phyloP scores from a whole-genome alignment of 2,113 vertebrate genomes.

The Periophthalmus modestus region DNA sequence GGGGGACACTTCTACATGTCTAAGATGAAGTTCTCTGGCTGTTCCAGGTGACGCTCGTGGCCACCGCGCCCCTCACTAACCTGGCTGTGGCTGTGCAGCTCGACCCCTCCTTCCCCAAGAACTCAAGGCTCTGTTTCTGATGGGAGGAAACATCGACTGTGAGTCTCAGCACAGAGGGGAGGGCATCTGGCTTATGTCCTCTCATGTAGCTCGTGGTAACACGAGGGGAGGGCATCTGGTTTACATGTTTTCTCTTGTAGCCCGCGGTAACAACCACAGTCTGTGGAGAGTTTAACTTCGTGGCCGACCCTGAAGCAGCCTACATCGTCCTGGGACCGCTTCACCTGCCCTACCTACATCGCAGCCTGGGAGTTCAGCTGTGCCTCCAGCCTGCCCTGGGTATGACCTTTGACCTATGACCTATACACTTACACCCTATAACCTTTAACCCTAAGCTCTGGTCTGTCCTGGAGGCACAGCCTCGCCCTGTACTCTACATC shows the following conservation, averaged over 20 bases:
- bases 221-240: background rate
- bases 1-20: too few relatives aligned
- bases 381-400: conserved; percentile 70
- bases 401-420: conserved; percentile 37
- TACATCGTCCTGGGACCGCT: conserved; percentile 74
- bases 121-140: conserved; percentile 75
- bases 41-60: conserved; percentile 71
- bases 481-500: too few relatives aligned
- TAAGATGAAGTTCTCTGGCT: too few relatives aligned
- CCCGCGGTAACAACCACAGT: conserved; percentile 71
- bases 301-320: conserved; percentile 77
- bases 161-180: conserved; percentile 1
- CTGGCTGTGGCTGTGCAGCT: conserved; percentile 75
- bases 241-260: conserved; percentile 33
- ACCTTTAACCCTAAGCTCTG: too few relatives aligned
- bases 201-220: background rate
- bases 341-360: conserved; percentile 74
- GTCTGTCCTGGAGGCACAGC: background rate
- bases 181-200: background rate
- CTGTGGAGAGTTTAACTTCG: conserved; percentile 80
- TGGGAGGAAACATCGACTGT: conserved; percentile 79
- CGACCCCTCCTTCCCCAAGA: conserved; percentile 69
- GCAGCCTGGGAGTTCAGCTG: conserved; percentile 79
- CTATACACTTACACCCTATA: background rate
- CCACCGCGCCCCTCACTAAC: conserved; percentile 75